These are phyloP conservation scores for Drosophila atroscutellata DNA, from an alignment of 2,888 invertebrate species.

Conservation along the genomic window DNA sequence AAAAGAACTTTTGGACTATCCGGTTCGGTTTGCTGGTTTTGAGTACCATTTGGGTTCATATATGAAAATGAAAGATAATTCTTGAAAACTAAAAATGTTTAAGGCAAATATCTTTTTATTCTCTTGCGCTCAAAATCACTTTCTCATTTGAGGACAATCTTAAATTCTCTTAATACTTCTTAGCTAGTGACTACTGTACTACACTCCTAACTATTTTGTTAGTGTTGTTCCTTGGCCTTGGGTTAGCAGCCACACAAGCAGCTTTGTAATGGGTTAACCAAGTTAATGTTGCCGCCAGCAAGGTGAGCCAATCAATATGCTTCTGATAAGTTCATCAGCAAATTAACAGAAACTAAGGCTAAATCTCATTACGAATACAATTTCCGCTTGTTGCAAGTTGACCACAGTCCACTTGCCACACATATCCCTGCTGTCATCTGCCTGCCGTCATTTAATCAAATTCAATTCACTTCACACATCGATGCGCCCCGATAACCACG, in stretches of 20 bases:
- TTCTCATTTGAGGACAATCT: not conserved
- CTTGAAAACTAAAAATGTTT: not conserved
- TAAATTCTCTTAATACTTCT: not conserved
- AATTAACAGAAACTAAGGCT: conserved; percentile 23
- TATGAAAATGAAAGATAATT: not conserved
- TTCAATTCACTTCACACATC: conserved; percentile 68
- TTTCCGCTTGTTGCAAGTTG: not conserved
- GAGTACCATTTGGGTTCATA: not conserved
- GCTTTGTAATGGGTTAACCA: conserved; percentile 30
- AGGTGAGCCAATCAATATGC: conserved; percentile 20
- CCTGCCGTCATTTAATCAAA: conserved; percentile 64
- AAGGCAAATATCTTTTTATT: not conserved
- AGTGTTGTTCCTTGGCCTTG: conserved; percentile 61
- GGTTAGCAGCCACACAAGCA: conserved; percentile 39
- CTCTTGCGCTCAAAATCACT: not conserved
- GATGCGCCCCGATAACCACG: conserved; percentile 29
- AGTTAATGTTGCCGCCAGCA: conserved; percentile 28
- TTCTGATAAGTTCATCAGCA: conserved; percentile 15
- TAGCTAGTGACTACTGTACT: conserved; percentile 1
- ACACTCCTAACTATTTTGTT: not conserved
- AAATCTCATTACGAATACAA: conserved; percentile 26
- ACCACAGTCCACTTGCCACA: not conserved
- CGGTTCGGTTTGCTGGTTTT: not conserved
- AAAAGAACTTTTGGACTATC: not conserved
- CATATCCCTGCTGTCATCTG: conserved; percentile 5